Base-by-base conservation (phyloP, 2,888 invertebrate genomes). In the Ophraella communa region DNA sequence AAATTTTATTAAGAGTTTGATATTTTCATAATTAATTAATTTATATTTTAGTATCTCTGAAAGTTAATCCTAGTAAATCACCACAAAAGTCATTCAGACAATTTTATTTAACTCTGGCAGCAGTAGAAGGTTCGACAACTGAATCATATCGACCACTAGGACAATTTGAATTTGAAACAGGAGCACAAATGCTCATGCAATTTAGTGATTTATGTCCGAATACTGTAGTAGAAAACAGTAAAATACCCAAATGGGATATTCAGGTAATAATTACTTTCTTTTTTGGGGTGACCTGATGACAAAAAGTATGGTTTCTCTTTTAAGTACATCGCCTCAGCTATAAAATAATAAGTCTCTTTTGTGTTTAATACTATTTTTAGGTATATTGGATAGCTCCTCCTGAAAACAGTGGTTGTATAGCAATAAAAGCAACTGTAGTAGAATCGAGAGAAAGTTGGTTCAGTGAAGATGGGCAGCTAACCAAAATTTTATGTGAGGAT, bases 331-430 rank as follows among this genome's bases (percentile, higher is more conserved):
- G n/a, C n/a, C n/a, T n/a, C n/a, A n/a, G n/a, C n/a, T n/a, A n/a
- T n/a, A n/a, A n/a, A n/a, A n/a, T n/a, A n/a, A n/a, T n/a, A n/a
- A n/a, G n/a, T n/a, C n/a, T n/a, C n/a, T n/a, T n/a, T n/a, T n/a
- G n/a, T n/a, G n/a, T n/a, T n/a, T n/a, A n/a, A n/a, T n/a, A n/a
- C n/a, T n/a, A n/a, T n/a, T n/a, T n/a, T n/a, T n/a, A 65, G 70
- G 63, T 70, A 11, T 69, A 66, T 39, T 96, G 96, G 96, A 89
- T 87, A 56, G 94, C 96, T 0, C 96, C 96, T 0, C 82, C 87
- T 0, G 78, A 85, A 2, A 89, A 90, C 1, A 87, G 88, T n/a
- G 94, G 94, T 8, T 96, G 96, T 78, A 87, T 96, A 55, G 86
- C 87, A 51, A 87, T 94, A 74, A 89, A 91, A 67, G 91, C 92